Evolutionary conservation across 2,888 invertebrate species (phyloP), one percentile per base, ranked within the genome.

Genomic region (Carterocephalus palaemon): DNA sequence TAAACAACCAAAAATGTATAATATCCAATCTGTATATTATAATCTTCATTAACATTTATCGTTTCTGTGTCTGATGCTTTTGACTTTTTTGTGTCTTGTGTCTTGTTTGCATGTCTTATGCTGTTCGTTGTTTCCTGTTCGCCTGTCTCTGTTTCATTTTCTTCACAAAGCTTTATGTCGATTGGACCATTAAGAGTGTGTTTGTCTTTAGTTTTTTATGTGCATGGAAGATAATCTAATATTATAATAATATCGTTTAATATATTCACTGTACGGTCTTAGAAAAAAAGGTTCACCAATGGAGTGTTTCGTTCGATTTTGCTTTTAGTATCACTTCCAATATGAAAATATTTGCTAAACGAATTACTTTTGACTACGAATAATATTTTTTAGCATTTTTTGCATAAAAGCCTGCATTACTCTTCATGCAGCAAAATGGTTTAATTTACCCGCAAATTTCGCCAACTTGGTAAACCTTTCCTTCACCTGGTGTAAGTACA

Each of bases 131-230:
- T 65, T 57, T 54, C 58, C 56, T 55, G 63, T 59, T 62, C 38
- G 58, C 59, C 61, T 61, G 62, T 63, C 55, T 49, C 62, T 60
- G 57, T 56, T 56, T 52, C 48, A 48, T 54, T 58, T 53, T 57
- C 57, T 57, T 50, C 57, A 51, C 37, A 46, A 46, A 53, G 43
- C 38, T 37, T 45, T 47, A 56, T 56, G 57, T 55, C 56, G 51
- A 56, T 50, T 53, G 55, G 62, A 67, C 62, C 60, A 57, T 67
- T 65, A 57, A 75, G 86, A 87, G 87, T 88, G 87, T 88, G 86
- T 84, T 84, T 84, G 86, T 83, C 84, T 76, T 80, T 76, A 68
- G 75, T 77, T 72, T 80, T 80, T 83, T 82, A 86, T 88, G 87
- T 88, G 87, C 88, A 86, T 87, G 86, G 81, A 84, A 77, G 76